These are phyloP conservation scores for Vulpes lagopus DNA, from an alignment of 2,113 vertebrate species.

Conservation along the genomic window DNA sequence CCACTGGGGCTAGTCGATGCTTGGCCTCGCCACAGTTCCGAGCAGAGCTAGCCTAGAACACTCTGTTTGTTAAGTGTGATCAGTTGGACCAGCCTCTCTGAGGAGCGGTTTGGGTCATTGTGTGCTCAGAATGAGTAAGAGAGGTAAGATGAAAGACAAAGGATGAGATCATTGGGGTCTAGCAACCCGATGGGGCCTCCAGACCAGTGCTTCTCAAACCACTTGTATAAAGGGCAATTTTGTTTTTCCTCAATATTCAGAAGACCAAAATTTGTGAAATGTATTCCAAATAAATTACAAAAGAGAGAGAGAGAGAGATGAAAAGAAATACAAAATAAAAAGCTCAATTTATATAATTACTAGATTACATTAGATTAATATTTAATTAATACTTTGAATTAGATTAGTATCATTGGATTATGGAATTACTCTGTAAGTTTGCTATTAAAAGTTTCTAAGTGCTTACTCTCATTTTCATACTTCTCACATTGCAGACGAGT, in stretches of 20 bases:
- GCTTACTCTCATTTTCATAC: neutral
- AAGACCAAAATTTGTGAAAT: neutral
- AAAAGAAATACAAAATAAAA: neutral
- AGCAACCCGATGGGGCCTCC: neutral
- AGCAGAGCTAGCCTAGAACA: neutral
- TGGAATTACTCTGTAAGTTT: neutral
- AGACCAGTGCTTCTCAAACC: neutral
- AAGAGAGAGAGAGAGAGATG: neutral
- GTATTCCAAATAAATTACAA: neutral
- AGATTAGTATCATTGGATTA: neutral
- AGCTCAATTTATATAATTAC: neutral
- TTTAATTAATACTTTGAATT: neutral
- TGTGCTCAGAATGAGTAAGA: neutral
- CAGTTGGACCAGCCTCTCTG: neutral
- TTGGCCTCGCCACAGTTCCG: neutral
- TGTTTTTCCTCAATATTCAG: neutral
- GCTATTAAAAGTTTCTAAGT: neutral
- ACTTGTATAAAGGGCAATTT: neutral
- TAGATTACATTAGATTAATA: neutral
- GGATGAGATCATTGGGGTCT: neutral
- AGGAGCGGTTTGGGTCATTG: neutral
- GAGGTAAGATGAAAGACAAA: neutral
- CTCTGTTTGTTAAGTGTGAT: neutral
- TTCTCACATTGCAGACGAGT: neutral
- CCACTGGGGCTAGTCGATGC: neutral